phyloP scores from a whole-genome alignment of 1,140 invertebrate species.

The Rhagoletis pomonella region DNA sequence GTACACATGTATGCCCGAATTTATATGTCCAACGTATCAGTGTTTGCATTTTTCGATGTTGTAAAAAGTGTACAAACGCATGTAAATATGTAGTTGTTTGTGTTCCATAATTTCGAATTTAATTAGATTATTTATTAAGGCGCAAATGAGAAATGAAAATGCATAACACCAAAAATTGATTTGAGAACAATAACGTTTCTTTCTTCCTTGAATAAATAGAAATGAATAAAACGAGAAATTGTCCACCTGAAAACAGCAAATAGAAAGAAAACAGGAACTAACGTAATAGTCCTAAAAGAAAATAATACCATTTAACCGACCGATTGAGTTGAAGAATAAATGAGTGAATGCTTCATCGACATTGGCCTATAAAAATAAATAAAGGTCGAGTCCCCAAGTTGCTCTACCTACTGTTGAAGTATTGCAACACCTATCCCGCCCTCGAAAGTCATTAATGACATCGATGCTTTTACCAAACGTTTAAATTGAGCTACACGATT shows the following conservation, averaged over 20 bases:
- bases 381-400: neutral
- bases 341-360: neutral
- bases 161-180: too few relatives aligned
- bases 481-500: neutral
- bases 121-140: neutral
- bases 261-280: neutral
- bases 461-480: neutral
- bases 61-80: too few relatives aligned
- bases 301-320: neutral
- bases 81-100: neutral
- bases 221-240: too few relatives aligned
- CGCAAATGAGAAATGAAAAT: too few relatives aligned
- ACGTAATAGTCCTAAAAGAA: neutral
- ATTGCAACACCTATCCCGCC: neutral
- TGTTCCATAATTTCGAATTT: neutral
- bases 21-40: too few relatives aligned
- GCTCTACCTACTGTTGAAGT: neutral
- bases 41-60: too few relatives aligned
- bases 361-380: slow-evolving; percentile 17
- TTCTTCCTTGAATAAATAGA: too few relatives aligned
- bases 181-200: too few relatives aligned
- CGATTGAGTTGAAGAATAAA: neutral
- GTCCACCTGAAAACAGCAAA: neutral
- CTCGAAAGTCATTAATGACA: neutral
- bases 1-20: too few relatives aligned